Conservation (phyloP, 1,140 invertebrate species). For the Pogonomyrmex californicus region DNA sequence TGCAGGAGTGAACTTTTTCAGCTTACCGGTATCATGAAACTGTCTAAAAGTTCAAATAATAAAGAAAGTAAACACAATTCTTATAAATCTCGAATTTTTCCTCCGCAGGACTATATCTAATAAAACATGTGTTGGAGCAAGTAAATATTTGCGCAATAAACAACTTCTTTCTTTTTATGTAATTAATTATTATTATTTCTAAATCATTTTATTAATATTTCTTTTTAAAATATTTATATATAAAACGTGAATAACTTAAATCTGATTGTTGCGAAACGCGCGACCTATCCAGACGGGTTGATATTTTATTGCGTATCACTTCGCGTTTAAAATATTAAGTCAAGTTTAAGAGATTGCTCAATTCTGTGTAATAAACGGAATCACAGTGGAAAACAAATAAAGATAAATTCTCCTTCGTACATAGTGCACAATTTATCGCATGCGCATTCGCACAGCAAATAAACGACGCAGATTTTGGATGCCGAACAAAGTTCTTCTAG, state of each 20-base stretch:
- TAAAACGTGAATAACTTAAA: background rate
- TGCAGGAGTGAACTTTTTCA: background rate
- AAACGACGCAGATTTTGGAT: background rate
- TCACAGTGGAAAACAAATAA: conserved; percentile 28
- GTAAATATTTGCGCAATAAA: background rate
- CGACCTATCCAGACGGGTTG: background rate
- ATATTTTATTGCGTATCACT: background rate
- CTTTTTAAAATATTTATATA: background rate
- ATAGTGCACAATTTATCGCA: background rate
- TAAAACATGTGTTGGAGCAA: background rate
- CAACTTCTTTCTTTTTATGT: background rate
- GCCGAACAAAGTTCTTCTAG: background rate
- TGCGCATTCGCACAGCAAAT: background rate
- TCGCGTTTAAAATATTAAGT: conserved; percentile 9
- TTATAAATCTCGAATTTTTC: conserved; percentile 25
- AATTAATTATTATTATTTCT: background rate
- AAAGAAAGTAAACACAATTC: background rate
- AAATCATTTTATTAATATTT: conserved; percentile 1
- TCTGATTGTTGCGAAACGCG: background rate
- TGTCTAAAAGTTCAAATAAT: conserved; percentile 34
- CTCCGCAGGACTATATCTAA: background rate
- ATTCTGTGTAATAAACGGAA: background rate
- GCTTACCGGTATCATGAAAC: conserved; percentile 23
- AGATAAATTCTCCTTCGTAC: conserved; percentile 2
- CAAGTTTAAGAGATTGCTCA: conserved; percentile 21